Base-by-base conservation (phyloP, 2,797 vertebrate genomes). In the Falco novaeseelandiae region DNA sequence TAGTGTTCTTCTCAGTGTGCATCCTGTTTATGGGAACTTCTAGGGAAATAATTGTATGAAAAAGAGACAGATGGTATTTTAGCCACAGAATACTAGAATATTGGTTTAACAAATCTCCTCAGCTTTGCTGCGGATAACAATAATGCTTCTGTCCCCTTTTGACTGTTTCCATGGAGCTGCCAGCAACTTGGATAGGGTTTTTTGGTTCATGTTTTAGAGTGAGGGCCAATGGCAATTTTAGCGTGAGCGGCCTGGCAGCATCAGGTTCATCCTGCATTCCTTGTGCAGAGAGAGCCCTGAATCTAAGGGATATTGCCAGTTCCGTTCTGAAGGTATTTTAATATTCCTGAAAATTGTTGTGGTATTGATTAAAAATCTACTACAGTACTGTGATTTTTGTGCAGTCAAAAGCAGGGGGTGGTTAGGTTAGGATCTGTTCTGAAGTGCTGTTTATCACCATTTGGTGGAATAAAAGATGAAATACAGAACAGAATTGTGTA, bases 101-200 rank as follows among this genome's bases (percentile, higher is more conserved):
- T 92, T 90, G 81, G 78, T 84, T 96, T 92, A 76, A 93, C 77
- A 62, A 67, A 96, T 77, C 91, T 95, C 80, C 77, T 71, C 62
- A 86, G 89, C 88, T 74, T 93, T 67, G 69, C 82, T 93, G 65
- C 0, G 6, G 26, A 51, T 77, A 94, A 96, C 85, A 97, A 69
- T 92, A 92, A 80, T 83, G 71, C 86, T 95, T 92, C 96, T 95
- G 54, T 92, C 73, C 48, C 49, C 82, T 90, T 96, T 89, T 95
- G 85, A 74, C 59, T 89, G 86, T 97, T 97, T 95, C 87, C 91
- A 92, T 94, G 96, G 89, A 93, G 52, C 80, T 2, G 8, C 52
- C 96, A 92, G 89, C 74, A 95, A 72, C 57, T 93, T 73, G 90
- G 82, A 74, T 66, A 54, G 80, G 44, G 66, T 79, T 79, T 89